A percentile compares a stretch with the other conserved stretches of the same genome.
These are phyloP conservation scores for Nemurella pictetii DNA, from an alignment of 2,888 invertebrate species.

Conservation along the genomic window DNA sequence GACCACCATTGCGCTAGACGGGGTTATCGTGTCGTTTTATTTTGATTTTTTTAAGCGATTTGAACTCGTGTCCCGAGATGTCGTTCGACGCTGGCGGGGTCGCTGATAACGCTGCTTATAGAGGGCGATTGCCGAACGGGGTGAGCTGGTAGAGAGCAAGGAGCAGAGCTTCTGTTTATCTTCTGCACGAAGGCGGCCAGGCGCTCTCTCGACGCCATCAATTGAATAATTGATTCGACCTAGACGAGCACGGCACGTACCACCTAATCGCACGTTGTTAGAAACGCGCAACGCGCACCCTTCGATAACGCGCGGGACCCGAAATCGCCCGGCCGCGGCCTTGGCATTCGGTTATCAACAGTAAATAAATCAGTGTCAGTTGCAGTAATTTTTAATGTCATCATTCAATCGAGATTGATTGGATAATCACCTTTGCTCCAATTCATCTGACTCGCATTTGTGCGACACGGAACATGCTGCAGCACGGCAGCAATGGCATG, in stretches of 20 bases:
- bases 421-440: neutral
- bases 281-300: neutral
- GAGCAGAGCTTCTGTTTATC: neutral
- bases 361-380: neutral
- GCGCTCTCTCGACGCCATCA: neutral
- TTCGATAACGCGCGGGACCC: neutral
- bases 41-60: too few species aligned
- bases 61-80: too few species aligned
- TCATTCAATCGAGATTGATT: neutral
- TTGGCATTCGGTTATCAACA: neutral
- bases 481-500: too few species aligned
- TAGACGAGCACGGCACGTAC: neutral
- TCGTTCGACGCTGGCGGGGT: too few species aligned
- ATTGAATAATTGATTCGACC: neutral
- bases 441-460: neutral
- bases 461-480: too few species aligned
- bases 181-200: too few species aligned
- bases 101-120: too few species aligned
- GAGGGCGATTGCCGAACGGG: too few species aligned
- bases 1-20: too few species aligned
- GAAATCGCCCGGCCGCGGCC: neutral
- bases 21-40: too few species aligned
- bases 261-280: neutral
- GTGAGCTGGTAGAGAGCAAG: too few species aligned
- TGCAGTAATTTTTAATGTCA: neutral